A percentile compares a stretch with the other conserved stretches of the same genome.
phyloP scores from a whole-genome alignment of 2,113 vertebrate species.

The Bubo blakistoni region DNA sequence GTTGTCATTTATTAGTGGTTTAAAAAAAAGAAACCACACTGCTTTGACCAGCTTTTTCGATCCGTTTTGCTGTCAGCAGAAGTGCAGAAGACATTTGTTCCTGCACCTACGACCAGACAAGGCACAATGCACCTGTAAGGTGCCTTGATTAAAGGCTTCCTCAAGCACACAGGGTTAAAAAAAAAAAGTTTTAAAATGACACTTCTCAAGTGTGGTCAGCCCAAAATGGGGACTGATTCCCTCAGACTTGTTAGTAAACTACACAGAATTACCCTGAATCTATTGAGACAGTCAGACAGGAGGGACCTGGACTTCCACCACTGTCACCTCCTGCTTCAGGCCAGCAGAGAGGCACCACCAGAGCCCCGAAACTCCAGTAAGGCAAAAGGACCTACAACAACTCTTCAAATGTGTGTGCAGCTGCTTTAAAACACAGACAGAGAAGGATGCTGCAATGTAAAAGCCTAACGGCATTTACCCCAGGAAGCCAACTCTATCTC shows the following conservation, averaged over 20 bases:
- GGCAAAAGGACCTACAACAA: neutral
- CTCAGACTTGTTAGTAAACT: neutral
- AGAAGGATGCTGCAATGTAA: neutral
- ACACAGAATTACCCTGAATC: neutral
- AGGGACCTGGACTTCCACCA: neutral
- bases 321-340: neutral
- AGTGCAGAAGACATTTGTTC: neutral
- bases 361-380: neutral
- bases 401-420: neutral
- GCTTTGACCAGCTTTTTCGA: neutral
- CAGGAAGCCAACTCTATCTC: neutral
- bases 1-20: neutral
- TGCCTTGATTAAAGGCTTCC: neutral
- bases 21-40: neutral
- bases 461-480: neutral
- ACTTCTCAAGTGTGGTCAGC: neutral
- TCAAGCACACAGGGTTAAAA: neutral
- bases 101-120: neutral
- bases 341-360: neutral
- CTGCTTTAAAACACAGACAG: neutral
- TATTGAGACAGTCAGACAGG: neutral
- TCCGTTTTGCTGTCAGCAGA: neutral
- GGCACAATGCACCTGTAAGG: accelerated
- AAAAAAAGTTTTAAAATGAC: neutral
- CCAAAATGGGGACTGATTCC: neutral